Percentiles rank a stretch among this genome's conserved stretches.
phyloP scores from a whole-genome alignment of 2,888 invertebrate genomes.

The Cephalotes varians region DNA sequence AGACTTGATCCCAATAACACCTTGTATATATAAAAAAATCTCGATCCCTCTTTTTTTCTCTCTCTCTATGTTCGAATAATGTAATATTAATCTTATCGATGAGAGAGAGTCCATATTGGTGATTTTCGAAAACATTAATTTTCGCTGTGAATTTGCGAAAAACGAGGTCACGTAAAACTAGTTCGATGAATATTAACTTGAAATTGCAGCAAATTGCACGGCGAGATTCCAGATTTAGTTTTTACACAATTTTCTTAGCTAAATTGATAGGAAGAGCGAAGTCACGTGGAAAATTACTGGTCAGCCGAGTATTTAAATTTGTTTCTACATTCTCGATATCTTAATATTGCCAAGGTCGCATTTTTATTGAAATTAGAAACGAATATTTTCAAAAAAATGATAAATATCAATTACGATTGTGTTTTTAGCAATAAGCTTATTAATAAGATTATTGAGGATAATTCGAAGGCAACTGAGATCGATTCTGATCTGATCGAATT shows the following conservation, averaged over 20 bases:
- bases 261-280: constrained; percentile 4
- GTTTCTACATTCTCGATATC: background rate
- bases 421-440: background rate
- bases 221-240: background rate
- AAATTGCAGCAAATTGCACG: constrained; percentile 20
- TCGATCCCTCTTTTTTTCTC: background rate
- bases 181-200: constrained; percentile 32
- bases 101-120: background rate
- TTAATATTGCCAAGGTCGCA: background rate
- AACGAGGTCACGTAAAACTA: constrained; percentile 11
- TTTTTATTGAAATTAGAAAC: constrained; percentile 1
- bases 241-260: constrained; percentile 21
- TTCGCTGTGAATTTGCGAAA: background rate
- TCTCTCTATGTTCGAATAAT: background rate
- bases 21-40: constrained; percentile 31
- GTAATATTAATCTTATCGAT: constrained; percentile 7
- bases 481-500: background rate
- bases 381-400: background rate
- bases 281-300: constrained; percentile 3
- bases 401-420: background rate
- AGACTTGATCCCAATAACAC: constrained; percentile 28
- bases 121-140: constrained; percentile 7
- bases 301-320: constrained; percentile 11
- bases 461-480: background rate
- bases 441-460: background rate